Conservation (phyloP, 2,797 vertebrate genomes). For the Phoebastria nigripes region DNA sequence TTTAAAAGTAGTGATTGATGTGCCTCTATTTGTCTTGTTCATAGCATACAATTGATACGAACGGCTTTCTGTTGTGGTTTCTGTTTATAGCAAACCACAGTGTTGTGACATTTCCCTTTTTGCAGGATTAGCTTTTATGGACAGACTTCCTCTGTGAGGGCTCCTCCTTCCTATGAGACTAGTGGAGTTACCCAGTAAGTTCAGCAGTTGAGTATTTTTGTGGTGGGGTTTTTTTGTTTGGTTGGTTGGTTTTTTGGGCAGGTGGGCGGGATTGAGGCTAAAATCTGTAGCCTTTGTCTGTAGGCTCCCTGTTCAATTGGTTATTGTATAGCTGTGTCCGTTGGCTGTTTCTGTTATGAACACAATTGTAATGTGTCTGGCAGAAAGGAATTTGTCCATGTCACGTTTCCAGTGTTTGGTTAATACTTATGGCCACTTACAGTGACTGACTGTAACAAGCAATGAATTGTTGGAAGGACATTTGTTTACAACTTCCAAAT, state of each 20-base stretch:
- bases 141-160: slow-evolving; percentile 38
- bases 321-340: not conserved
- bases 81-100: slow-evolving; percentile 31
- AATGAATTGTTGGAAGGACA: not conserved
- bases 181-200: slow-evolving; percentile 40
- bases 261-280: not conserved
- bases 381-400: not conserved
- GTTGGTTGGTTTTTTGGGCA: not conserved
- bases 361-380: not conserved
- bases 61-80: slow-evolving; percentile 37
- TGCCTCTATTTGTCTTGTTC: not conserved
- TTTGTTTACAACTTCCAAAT: not conserved
- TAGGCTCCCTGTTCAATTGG: not conserved
- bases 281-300: not conserved
- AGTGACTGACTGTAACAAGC: not conserved
- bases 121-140: slow-evolving; percentile 62
- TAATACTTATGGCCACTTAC: not conserved
- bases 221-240: not conserved
- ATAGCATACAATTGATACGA: not conserved
- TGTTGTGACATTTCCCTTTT: slow-evolving; percentile 43
- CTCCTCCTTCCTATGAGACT: slow-evolving; percentile 44
- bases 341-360: not conserved
- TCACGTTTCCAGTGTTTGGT: not conserved
- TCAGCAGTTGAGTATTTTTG: not conserved
- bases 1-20: not conserved